These are phyloP conservation scores for Cheilosia urbana DNA, from an alignment of 2,888 invertebrate species.

Conservation along the genomic window DNA sequence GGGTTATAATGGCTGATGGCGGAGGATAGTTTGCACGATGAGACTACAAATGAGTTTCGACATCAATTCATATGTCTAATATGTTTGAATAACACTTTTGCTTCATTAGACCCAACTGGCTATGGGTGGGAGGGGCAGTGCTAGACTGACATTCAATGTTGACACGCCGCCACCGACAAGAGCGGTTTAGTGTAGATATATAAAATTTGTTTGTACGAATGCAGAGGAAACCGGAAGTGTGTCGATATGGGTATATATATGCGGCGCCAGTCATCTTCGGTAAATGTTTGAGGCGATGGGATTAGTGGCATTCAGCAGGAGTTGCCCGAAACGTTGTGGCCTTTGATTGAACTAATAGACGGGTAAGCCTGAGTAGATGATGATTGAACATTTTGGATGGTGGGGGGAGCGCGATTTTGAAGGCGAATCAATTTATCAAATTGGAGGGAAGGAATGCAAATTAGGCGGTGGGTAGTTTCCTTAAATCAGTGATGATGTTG, in stretches of 20 bases:
- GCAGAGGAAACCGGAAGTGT: constrained; percentile 11
- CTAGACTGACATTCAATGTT: constrained; percentile 1
- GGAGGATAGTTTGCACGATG: constrained; percentile 8
- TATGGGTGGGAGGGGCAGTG: background rate
- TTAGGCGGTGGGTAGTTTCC: background rate
- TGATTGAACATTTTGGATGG: constrained; percentile 4
- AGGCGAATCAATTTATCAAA: constrained; percentile 10
- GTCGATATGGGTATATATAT: background rate
- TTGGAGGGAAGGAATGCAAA: background rate
- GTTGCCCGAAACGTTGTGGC: background rate
- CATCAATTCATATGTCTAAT: constrained; percentile 46
- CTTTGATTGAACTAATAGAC: constrained; percentile 12
- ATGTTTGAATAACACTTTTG: constrained; percentile 45
- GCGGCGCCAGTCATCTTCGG: constrained; percentile 18
- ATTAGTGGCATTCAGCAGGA: constrained; percentile 14
- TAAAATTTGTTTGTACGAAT: background rate
- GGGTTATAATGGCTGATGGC: constrained; percentile 36
- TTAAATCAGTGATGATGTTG: too few species aligned
- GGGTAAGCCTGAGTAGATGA: background rate
- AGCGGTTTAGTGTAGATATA: constrained; percentile 5
- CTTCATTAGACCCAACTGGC: background rate
- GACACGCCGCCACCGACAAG: background rate
- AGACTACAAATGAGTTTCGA: constrained; percentile 41
- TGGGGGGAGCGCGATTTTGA: background rate
- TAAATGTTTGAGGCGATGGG: constrained; percentile 22